Conservation (phyloP, 2,797 vertebrate species). For the Sylvia borin region DNA sequence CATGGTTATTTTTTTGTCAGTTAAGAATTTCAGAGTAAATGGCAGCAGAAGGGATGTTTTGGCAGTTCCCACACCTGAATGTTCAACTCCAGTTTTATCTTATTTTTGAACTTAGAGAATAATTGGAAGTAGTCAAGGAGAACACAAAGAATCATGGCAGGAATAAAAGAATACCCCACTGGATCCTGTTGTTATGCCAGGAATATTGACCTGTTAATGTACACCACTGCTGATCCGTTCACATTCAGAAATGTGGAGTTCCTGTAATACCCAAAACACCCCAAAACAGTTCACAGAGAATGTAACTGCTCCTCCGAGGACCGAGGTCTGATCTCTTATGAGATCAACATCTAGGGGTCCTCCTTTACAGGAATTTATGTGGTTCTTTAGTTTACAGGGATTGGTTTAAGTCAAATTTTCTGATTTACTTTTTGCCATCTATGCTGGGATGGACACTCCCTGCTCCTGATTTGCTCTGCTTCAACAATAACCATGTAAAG, state of each 20-base stretch:
- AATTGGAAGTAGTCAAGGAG: neutral
- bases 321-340: neutral
- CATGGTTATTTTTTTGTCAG: neutral
- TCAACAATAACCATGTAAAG: fast-evolving
- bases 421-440: neutral
- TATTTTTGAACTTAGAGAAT: neutral
- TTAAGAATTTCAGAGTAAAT: neutral
- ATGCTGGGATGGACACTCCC: neutral
- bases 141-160: neutral
- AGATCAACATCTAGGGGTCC: neutral
- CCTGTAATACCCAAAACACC: neutral
- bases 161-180: neutral
- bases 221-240: neutral
- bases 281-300: neutral
- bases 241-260: fast-evolving
- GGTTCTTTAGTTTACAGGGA: neutral
- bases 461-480: neutral
- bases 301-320: neutral
- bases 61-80: neutral
- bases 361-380: neutral
- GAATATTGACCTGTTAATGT: neutral
- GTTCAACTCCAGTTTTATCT: neutral
- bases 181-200: neutral
- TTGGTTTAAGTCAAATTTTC: neutral
- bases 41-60: neutral